Evolutionary conservation across 1,140 invertebrate genomes (phyloP), one percentile per base, ranked within the genome.

Genomic region (Bombus pascuorum): DNA sequence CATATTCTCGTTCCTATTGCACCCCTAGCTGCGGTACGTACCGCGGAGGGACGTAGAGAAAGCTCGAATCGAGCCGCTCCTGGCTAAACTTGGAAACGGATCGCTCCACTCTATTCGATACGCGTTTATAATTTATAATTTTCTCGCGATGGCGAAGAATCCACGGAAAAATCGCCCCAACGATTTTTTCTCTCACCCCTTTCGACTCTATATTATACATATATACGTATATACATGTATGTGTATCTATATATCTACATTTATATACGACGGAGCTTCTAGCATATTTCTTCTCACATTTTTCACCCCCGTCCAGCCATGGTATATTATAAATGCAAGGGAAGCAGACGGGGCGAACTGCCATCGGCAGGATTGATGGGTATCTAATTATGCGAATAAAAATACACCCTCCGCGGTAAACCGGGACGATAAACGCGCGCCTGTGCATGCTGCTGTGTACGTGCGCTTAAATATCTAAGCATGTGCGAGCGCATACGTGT

Each of bases 331-430:
- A 81, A 81, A 85, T 81, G 83, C 83, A 74, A n/a, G 77, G 78
- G 65, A 25, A 28, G 85, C 71, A 37, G 57, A 78, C 73, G 65
- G 22, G 71, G 47, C 65, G 34, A 53, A 73, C 65, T 86, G 82
- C 65, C 86, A 83, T 76, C 88, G 85, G 47, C 78, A 88, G 81
- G 90, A 93, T 93, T 92, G 91, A 93, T 91, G 92, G 91, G 75
- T 87, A 91, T 90, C 89, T 93, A 93, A 93, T 93, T 93, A 93
- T 89, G 85, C 82, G 86, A 90, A 90, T 91, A 92, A 93, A 91
- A 91, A 89, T 92, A 88, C 83, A 80, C 42, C 70, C 73, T 76
- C 32, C 75, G 34, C 53, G 59, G 65, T 57, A 66, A 86, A 44
- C 28, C 39, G 22, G 59, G 47, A 12, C 42, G 81, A 78, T 32